Evolutionary conservation across 2,113 vertebrate genomes (phyloP).

Genomic region (Hemiprocne comata): DNA sequence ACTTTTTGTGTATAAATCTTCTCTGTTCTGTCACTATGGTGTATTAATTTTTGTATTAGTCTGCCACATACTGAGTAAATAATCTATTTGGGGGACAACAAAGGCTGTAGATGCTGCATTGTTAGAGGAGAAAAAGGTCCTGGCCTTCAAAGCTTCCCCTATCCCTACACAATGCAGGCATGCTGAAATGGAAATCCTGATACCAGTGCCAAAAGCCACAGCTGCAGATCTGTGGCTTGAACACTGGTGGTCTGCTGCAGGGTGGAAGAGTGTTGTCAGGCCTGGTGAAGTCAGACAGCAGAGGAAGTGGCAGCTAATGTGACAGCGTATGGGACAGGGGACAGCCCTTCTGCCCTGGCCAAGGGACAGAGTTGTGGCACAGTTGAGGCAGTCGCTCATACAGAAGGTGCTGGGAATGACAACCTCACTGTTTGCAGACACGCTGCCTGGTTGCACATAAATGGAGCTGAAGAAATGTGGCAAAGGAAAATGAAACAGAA

Average conservation of each 20-base stretch:
- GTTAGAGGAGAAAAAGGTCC: neutral
- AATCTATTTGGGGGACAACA: no score
- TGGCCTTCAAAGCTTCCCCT: neutral
- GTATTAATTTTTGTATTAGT: no score
- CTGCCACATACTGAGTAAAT: no score
- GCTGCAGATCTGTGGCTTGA: neutral
- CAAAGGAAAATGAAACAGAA: neutral
- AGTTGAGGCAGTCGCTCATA: neutral
- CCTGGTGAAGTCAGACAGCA: neutral
- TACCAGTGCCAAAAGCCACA: neutral
- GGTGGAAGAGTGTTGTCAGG: neutral
- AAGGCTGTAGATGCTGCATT: neutral
- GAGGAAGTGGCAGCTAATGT: neutral
- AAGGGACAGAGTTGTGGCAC: neutral
- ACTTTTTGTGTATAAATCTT: no score
- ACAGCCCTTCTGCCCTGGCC: neutral
- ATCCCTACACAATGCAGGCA: neutral
- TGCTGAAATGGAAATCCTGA: neutral
- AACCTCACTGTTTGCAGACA: neutral
- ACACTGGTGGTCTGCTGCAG: neutral
- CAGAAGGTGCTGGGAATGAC: neutral
- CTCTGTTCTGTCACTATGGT: no score
- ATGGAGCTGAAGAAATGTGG: neutral
- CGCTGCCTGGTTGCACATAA: fast-evolving
- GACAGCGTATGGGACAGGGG: neutral